These are phyloP conservation scores for Psilanteris sp. DNA, from an alignment of 1,140 invertebrate genomes.

Conservation along the genomic window DNA sequence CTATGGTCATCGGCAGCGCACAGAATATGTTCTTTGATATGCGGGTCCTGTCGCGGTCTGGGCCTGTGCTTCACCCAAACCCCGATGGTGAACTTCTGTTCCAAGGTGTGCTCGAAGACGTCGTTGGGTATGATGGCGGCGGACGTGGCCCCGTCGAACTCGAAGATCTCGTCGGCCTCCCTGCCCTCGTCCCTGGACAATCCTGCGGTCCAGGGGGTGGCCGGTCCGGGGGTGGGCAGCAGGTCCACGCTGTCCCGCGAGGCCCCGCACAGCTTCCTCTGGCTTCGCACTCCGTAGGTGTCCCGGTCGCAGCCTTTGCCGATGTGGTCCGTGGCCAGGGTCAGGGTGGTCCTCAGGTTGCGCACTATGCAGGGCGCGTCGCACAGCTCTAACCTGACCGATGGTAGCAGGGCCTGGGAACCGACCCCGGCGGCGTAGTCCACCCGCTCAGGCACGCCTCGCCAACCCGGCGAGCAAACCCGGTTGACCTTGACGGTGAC, in stretches of 20 bases:
- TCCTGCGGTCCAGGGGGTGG: slow-evolving; percentile 91
- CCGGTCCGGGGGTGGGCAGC: slow-evolving; percentile 90
- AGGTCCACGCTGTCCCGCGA: slow-evolving; percentile 86
- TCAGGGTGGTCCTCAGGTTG: slow-evolving; percentile 84
- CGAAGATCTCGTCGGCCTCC: slow-evolving; percentile 94
- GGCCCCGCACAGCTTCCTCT: slow-evolving; percentile 93
- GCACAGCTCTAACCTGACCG: slow-evolving; percentile 88
- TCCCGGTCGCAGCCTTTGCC: slow-evolving; percentile 95
- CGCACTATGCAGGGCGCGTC: slow-evolving; percentile 87
- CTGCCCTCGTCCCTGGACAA: slow-evolving; percentile 94
- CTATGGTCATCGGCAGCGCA: slow-evolving; percentile 98
- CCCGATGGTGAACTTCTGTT: slow-evolving; percentile 91
- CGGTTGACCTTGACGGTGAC: slow-evolving; percentile 94
- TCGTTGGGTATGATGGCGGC: slow-evolving; percentile 91
- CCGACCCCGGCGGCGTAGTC: slow-evolving; percentile 94
- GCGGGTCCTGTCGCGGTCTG: slow-evolving; percentile 87
- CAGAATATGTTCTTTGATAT: slow-evolving; percentile 95
- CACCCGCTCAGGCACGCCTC: slow-evolving; percentile 92
- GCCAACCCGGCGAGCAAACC: slow-evolving; percentile 81
- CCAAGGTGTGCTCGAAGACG: slow-evolving; percentile 87
- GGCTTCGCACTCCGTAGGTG: slow-evolving; percentile 92
- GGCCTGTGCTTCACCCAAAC: slow-evolving; percentile 95
- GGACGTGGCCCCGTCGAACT: slow-evolving; percentile 93
- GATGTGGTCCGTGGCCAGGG: slow-evolving; percentile 89
- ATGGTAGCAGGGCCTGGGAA: slow-evolving; percentile 89